Base-by-base conservation (phyloP, 1,140 invertebrate genomes). In the Eurosta solidaginis region DNA sequence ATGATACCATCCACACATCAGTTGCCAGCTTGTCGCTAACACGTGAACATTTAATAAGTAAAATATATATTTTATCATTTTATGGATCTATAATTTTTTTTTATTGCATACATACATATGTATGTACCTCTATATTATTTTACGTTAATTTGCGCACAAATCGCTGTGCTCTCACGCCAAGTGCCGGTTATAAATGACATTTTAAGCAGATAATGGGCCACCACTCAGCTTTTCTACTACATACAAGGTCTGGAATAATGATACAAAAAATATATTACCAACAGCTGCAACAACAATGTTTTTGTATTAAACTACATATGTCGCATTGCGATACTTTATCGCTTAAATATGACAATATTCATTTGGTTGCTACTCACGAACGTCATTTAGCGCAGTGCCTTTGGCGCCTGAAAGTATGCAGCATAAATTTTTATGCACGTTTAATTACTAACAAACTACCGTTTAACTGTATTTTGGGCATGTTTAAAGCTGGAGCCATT, bases 301-400 rank as follows among this genome's bases (percentile, higher is more conserved):
- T n/a, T 68, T 2, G 25, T 25, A 68, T 9, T 68, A 68, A 63
- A 68, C 59, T 40, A 68, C 17, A 14, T 5, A 20, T n/a, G 40
- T 20, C 20, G n/a, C 40, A 33, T 36, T 63, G 17, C n/a, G 20
- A 7, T 5, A 52, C 1, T 20, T 68, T 68, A 68, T 68, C 29
- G 59, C 59, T n/a, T n/a, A n/a, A n/a, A 68, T 68, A 22, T 68
- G 59, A 68, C 59, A 40, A 68, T 68, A n/a, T n/a, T n/a, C n/a
- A n/a, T 59, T 68, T 33, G 33, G 59, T 9, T 36, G 59, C 14
- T 22, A 36, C 40, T n/a, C n/a, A 20, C 59, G 17, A 68, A 33
- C 40, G 54, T 29, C 54, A 59, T 59, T 12, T 36, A 59, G 54
- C 22, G 29, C 50, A 59, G n/a, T 59, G 33, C 29, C 17, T 68